Evolutionary conservation across 2,797 vertebrate species (phyloP).

Genomic region (Menidia menidia): DNA sequence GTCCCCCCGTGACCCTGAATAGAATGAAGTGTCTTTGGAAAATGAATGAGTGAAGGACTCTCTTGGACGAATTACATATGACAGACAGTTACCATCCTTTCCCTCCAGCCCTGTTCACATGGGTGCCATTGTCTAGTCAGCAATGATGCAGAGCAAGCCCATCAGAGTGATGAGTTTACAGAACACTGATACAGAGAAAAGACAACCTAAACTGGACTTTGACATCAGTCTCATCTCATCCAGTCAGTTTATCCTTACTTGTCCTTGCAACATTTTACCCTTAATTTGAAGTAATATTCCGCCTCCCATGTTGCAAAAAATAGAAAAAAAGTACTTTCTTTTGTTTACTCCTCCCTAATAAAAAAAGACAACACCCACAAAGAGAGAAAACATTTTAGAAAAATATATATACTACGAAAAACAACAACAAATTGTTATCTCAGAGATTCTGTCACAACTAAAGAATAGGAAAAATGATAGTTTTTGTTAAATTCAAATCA

Average conservation of each 20-base stretch:
- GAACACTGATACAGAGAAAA: conserved; percentile 47
- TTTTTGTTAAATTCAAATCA: too few relatives aligned
- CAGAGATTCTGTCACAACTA: too few relatives aligned
- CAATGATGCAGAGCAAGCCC: conserved; percentile 89
- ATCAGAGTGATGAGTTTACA: conserved; percentile 69
- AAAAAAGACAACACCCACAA: too few relatives aligned
- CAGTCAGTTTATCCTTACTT: conserved; percentile 37
- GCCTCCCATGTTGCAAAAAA: background rate
- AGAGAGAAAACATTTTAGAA: too few relatives aligned
- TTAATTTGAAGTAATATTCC: background rate
- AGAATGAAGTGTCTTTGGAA: too few relatives aligned
- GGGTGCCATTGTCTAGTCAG: conserved; percentile 53
- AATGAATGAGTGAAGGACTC: too few relatives aligned
- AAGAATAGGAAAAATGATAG: too few relatives aligned
- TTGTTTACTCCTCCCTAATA: too few relatives aligned
- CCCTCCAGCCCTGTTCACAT: conserved; percentile 34
- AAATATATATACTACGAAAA: too few relatives aligned
- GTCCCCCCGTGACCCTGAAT: too few relatives aligned
- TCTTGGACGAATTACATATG: conserved; percentile 27
- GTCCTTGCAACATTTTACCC: conserved; percentile 27
- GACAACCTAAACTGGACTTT: conserved; percentile 38
- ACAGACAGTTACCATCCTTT: conserved; percentile 31
- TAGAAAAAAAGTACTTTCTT: too few relatives aligned
- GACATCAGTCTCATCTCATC: conserved; percentile 38
- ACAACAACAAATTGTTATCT: too few relatives aligned